Conservation (phyloP, 2,797 vertebrate species). For the Trematocara caparti region DNA sequence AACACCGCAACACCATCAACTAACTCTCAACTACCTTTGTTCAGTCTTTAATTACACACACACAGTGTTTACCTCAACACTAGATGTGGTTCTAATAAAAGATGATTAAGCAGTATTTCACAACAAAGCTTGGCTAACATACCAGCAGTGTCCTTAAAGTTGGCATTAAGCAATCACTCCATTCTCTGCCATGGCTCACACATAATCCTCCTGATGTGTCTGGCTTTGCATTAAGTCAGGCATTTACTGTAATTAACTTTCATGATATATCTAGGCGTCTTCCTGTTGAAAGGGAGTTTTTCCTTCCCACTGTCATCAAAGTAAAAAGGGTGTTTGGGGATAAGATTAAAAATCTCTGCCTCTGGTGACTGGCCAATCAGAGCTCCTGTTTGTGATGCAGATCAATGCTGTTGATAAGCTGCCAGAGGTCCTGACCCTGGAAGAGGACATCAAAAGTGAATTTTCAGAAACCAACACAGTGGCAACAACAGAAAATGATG, state of each 20-base stretch:
- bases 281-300: not conserved
- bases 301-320: not conserved
- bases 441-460: conserved; percentile 22
- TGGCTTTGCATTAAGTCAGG: not conserved
- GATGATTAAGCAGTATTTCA: not conserved
- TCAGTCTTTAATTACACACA: not conserved
- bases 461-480: conserved; percentile 10
- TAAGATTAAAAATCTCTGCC: not conserved
- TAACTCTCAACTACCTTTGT: not conserved
- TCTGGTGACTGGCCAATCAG: not conserved
- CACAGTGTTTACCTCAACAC: not conserved
- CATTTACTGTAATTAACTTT: not conserved
- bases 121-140: not conserved
- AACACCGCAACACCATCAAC: not conserved
- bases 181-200: not conserved
- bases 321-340: not conserved
- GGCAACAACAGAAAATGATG: conserved; percentile 18
- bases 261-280: not conserved
- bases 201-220: not conserved
- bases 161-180: not conserved
- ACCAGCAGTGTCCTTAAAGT: not conserved
- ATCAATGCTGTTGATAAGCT: conserved; percentile 70
- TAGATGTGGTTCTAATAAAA: not conserved
- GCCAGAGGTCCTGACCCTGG: conserved; percentile 35
- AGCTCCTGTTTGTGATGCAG: conserved; percentile 70